Evolutionary conservation across 2,888 invertebrate species (phyloP).

Genomic region (Oxystoma pomonae): DNA sequence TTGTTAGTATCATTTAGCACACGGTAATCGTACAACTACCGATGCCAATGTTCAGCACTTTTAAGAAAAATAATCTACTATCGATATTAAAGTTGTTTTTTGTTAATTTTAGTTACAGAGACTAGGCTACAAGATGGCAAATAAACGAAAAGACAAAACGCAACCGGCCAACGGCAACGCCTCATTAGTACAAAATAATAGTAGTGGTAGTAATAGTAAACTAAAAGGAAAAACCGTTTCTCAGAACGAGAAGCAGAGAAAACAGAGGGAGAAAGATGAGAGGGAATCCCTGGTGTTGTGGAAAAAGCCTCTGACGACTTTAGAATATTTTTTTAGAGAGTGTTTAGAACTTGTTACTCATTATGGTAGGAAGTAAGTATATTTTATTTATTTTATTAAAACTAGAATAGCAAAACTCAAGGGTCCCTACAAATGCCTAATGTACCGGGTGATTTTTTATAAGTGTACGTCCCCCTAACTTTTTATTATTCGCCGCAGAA

Average conservation of each 20-base stretch:
- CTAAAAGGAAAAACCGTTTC: slow-evolving; percentile 1
- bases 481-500: no score
- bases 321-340: slow-evolving; percentile 78
- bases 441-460: no score
- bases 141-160: slow-evolving; percentile 36
- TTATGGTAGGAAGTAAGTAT: slow-evolving; percentile 55
- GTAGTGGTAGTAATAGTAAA: slow-evolving; percentile 22
- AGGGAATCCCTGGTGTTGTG: slow-evolving; percentile 69
- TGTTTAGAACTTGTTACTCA: slow-evolving; percentile 58
- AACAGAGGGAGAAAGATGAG: slow-evolving; percentile 55
- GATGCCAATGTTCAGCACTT: no score
- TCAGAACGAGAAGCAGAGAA: slow-evolving; percentile 28
- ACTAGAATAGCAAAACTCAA: no score
- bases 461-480: no score
- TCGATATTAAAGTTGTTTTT: no score
- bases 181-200: slow-evolving; percentile 26
- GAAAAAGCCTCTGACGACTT: slow-evolving; percentile 73
- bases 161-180: slow-evolving; percentile 26
- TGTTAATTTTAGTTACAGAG: slow-evolving; percentile 54
- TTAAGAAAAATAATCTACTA: no score
- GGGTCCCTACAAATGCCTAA: no score
- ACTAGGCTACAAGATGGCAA: slow-evolving; percentile 61
- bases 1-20: no score
- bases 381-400: no score
- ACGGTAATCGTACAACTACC: no score